Base-by-base conservation (phyloP, 1,140 invertebrate genomes). In the Pemphigus obesinymphae region DNA sequence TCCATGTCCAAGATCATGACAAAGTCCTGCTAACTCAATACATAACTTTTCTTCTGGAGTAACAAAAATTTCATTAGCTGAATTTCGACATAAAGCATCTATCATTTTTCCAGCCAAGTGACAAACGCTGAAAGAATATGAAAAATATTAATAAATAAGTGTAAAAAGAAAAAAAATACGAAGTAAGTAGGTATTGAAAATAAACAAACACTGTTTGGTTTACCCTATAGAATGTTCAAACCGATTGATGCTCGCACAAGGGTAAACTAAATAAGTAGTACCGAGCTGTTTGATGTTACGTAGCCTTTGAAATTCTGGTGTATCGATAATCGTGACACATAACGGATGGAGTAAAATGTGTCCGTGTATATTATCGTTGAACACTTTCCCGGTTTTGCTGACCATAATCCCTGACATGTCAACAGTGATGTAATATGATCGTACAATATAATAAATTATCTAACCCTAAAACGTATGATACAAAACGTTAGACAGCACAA, bases 1-100 rank as follows among this genome's bases (percentile, higher is more conserved):
- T 3, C 92, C 91, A 86, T 92, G 92, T 40, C 91, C 92, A 3
- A 93, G 83, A 85, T 93, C 92, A 87, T 93, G 92, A 82, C 91
- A 90, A 0, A 93, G 87, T 0, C 90, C 92, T 63, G 91, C 92
- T 50, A 93, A 88, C 84, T 89, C 83, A 8, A 92, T 83, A 81
- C 84, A 84, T 20, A 85, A 45, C 53, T 83, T 84, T 50, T 84
- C 83, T 63, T 82, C 83, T 5, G 68, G n/a, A 15, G 80, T 50
- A 29, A 83, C 73, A 29, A 17, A 31, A 23, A 84, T 73, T 8
- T 45, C 55, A 43, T 75, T 11, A 15, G 61, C 73, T 4, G 40
- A 83, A 63, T 84, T 84, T 40, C n/a, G 43, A 13, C 70, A 82
- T 20, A 85, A 75, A 15, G 81, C 75, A 3, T 86, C 83, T 5